phyloP scores from a whole-genome alignment of 2,113 vertebrate species.

The Poecile atricapillus region DNA sequence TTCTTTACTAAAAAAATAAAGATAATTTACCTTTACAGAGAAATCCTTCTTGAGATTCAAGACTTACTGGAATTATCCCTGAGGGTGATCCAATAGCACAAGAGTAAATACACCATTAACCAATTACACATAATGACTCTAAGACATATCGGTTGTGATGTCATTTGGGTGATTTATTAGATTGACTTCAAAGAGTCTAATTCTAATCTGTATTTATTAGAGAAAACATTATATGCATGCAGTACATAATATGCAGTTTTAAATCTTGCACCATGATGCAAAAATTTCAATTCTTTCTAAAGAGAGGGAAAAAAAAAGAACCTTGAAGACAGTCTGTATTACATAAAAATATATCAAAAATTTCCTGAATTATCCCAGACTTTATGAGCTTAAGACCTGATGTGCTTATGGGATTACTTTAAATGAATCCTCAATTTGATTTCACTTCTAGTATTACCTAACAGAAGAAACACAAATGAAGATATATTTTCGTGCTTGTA shows the following conservation, averaged over 20 bases:
- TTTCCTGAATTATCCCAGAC: neutral
- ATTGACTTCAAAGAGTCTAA: neutral
- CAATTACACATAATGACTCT: constrained; percentile 69
- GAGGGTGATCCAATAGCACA: constrained; percentile 54
- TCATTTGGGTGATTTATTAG: constrained; percentile 62
- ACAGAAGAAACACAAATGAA: neutral
- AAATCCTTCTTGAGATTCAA: constrained; percentile 61
- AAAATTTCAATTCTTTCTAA: neutral
- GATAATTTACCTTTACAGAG: constrained; percentile 43
- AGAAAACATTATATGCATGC: neutral
- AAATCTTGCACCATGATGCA: neutral
- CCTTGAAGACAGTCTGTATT: neutral
- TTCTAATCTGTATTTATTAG: constrained; percentile 28
- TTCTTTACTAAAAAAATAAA: constrained; percentile 30
- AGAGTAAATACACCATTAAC: constrained; percentile 64
- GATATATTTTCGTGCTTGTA: neutral
- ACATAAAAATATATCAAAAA: neutral
- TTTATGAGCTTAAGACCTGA: neutral
- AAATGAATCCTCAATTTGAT: neutral
- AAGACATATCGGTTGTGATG: constrained; percentile 23
- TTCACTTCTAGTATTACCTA: neutral
- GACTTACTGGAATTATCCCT: constrained; percentile 60
- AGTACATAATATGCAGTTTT: neutral
- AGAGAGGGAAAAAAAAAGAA: neutral
- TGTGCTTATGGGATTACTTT: neutral